phyloP scores from a whole-genome alignment of 2,797 vertebrate genomes.

The Sebastes nivosus region DNA sequence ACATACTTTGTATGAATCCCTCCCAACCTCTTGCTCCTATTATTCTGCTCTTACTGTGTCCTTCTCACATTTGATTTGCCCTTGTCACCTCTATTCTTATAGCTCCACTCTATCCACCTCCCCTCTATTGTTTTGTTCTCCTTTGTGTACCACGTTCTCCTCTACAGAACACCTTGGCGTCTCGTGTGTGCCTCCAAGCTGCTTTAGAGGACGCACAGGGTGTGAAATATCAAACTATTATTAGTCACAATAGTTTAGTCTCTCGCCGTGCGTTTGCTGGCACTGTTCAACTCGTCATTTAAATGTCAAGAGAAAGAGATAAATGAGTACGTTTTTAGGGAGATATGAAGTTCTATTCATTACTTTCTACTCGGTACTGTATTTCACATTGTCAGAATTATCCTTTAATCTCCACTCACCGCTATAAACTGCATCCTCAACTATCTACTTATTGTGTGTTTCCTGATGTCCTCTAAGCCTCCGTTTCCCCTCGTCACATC shows the following conservation, averaged over 20 bases:
- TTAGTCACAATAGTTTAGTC: conserved; percentile 8
- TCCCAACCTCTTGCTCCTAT: not conserved
- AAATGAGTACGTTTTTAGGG: not conserved
- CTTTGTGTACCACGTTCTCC: not conserved
- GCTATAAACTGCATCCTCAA: conserved; percentile 1
- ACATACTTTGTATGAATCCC: not conserved
- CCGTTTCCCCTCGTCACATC: conserved; percentile 39
- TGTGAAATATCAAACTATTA: conserved; percentile 7
- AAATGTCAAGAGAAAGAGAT: not conserved
- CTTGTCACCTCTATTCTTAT: conserved; percentile 18
- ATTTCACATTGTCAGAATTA: conserved; percentile 8
- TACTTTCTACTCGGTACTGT: not conserved
- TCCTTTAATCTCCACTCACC: conserved; percentile 23
- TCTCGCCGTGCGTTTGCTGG: not conserved
- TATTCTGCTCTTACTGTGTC: conserved; percentile 14
- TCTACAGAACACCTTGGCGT: not conserved
- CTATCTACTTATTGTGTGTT: conserved; percentile 2
- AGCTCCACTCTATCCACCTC: not conserved
- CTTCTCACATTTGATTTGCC: conserved; percentile 5
- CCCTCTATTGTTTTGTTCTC: too few species aligned
- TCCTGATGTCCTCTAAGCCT: conserved; percentile 34
- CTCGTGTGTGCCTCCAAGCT: not conserved
- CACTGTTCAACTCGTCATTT: not conserved
- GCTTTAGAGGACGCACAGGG: not conserved
- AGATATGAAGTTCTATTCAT: not conserved